Evolutionary conservation across 92 coral and sea anemone genomes (phyloP), one percentile per base, ranked within the genome.

Genomic region (Epizoanthus stellaris): DNA sequence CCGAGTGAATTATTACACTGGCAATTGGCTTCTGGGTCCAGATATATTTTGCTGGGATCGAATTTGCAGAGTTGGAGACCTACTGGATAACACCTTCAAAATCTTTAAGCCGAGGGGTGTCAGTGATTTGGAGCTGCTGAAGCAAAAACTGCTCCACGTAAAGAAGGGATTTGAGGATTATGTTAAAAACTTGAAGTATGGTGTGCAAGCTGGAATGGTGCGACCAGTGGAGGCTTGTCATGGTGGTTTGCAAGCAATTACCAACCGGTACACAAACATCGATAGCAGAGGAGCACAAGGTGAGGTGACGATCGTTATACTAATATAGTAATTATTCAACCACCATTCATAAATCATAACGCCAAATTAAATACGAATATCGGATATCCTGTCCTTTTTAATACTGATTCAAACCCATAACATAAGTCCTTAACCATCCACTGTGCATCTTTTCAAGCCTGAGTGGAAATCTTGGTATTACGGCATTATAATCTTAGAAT

Each of bases 181-280:
- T 45, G 87, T 76, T 60, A 85, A 71, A 10, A 93, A 93, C 76
- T 73, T 87, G 66, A 73, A 43, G 62, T 54, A 91, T 19, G 97
- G 97, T 3, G 85, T 93, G 17, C 72, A 56, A 8, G 91, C 93
- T 16, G 97, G 97, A 11, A 93, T 93, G 97, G 97, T 93, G 20
- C 89, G 97, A 25, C 90, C 90, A 10, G 25, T 81, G 1, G 90
- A 77, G 67, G 91, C 89, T 16, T 93, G 97, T 54, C 70, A 75
- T 47, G 80, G 91, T 60, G 97, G 93, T 16, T 62, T 89, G 53
- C 77, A 81, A 6, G 87, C 93, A 4, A 70, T 93, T 3, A 84
- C 76, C 21, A 67, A 84, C 59, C 58, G 17, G 6, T 93, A 82
- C 60, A 83, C 76, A 2, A 52, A 47, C 23, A 88, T 93, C 23